Conservation (phyloP, 2,888 invertebrate species). For the Dorcus parallelipipedus region DNA sequence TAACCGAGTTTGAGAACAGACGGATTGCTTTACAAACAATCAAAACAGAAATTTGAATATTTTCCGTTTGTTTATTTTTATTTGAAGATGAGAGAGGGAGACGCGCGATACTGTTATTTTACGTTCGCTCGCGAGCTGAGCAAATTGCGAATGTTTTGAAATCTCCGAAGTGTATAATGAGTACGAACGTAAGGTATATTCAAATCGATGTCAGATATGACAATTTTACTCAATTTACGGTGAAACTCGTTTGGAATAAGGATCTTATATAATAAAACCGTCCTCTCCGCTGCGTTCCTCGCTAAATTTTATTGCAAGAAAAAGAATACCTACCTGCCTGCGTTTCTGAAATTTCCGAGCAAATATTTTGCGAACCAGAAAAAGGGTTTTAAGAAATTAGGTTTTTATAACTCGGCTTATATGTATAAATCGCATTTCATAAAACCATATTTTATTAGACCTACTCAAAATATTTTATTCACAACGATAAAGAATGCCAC, state of each 20-base stretch:
- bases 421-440: too few species aligned
- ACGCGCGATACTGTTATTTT: constrained; percentile 31
- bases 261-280: background rate
- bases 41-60: constrained; percentile 34
- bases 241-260: background rate
- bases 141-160: constrained; percentile 25
- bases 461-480: too few species aligned
- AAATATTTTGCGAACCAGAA: too few species aligned
- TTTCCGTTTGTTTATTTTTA: constrained; percentile 35
- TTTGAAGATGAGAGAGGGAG: constrained; percentile 14
- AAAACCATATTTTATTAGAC: too few species aligned
- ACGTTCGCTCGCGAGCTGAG: constrained; percentile 26
- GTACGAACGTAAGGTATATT: constrained; percentile 18
- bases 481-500: too few species aligned
- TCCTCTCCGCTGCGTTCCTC: background rate
- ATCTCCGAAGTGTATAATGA: constrained; percentile 21
- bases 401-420: too few species aligned
- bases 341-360: too few species aligned
- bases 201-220: constrained; percentile 22
- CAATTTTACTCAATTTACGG: constrained; percentile 12
- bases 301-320: too few species aligned
- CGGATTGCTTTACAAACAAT: constrained; percentile 5
- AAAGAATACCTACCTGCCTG: too few species aligned
- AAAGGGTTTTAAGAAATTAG: too few species aligned
- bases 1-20: background rate